Conservation (phyloP, 2,797 vertebrate genomes). For the Numenius phaeopus region DNA sequence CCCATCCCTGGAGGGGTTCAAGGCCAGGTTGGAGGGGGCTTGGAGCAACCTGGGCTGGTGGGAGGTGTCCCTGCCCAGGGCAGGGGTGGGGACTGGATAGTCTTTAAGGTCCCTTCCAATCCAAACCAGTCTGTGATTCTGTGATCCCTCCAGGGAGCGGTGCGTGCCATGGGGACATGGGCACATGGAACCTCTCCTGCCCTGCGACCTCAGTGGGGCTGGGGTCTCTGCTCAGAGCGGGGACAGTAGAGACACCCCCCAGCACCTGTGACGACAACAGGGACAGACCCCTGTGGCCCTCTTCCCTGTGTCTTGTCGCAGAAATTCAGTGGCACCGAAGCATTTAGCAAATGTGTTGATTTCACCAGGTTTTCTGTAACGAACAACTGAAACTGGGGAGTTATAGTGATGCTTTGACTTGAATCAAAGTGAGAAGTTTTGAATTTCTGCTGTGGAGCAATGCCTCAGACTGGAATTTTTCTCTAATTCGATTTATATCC, state of each 20-base stretch:
- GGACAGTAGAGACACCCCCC: background rate
- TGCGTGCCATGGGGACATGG: fast-evolving
- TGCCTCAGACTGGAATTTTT: background rate
- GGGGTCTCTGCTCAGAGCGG: fast-evolving
- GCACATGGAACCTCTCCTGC: fast-evolving
- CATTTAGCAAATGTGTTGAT: background rate
- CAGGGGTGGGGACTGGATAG: no score
- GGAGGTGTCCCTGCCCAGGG: background rate
- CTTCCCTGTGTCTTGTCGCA: fast-evolving
- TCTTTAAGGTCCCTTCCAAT: background rate
- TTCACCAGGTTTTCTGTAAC: background rate
- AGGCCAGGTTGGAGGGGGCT: no score
- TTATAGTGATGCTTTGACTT: background rate
- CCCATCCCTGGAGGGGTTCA: no score
- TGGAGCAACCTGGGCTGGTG: background rate
- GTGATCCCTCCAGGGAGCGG: background rate
- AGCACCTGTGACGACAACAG: background rate
- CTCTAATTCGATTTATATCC: background rate
- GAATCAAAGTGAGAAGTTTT: fast-evolving
- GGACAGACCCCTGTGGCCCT: fast-evolving
- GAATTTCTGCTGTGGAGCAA: background rate
- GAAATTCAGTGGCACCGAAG: background rate
- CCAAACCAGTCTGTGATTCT: background rate
- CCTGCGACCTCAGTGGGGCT: background rate
- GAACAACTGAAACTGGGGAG: background rate